Evolutionary conservation across 2,888 invertebrate genomes (phyloP), one percentile per base, ranked within the genome.

Genomic region (Sylvicola cinctus): DNA sequence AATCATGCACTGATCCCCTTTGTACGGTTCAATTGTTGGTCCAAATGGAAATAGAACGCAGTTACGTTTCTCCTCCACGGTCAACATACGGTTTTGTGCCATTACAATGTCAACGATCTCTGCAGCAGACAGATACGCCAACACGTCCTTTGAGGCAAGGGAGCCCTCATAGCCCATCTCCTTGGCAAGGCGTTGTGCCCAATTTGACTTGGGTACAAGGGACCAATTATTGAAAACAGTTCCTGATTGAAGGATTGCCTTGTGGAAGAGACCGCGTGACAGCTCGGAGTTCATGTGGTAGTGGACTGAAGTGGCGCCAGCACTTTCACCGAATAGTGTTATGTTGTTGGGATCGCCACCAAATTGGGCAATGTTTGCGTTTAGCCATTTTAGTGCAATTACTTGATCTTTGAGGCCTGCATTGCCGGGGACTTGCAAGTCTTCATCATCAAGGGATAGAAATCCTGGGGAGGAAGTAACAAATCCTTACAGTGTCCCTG

Each of bases 341-440:
- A 56, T 62, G 38, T 66, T 66, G 6, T 58, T 45, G 0, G 61
- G 51, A 47, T 66, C 60, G 2, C 66, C 66, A 25, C 61, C 60
- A 44, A 66, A 66, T 35, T 50, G 50, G 10, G 46, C 39, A 13
- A 63, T 61, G 42, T 66, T 66, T 2, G 46, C 47, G 39, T 61
- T 57, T 0, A 66, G 52, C 65, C 65, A 66, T 40, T 57, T 57
- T 29, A 66, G 42, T 1, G 63, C 65, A 45, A 63, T 41, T 2
- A 62, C 52, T 49, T 62, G 60, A 45, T 66, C 66, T 46, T 65
- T 65, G 1, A 66, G 48, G 3, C 61, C 65, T 0, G 63, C 61
- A 46, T 66, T 66, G 2, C 65, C 65, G 1, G 65, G 62, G 32
- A 65, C 54, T 32, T 55, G 54, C 7, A 64, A 44, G 3, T 54